These are phyloP conservation scores for Oplegnathus fasciatus DNA, from an alignment of 2,113 vertebrate species.

Conservation along the genomic window DNA sequence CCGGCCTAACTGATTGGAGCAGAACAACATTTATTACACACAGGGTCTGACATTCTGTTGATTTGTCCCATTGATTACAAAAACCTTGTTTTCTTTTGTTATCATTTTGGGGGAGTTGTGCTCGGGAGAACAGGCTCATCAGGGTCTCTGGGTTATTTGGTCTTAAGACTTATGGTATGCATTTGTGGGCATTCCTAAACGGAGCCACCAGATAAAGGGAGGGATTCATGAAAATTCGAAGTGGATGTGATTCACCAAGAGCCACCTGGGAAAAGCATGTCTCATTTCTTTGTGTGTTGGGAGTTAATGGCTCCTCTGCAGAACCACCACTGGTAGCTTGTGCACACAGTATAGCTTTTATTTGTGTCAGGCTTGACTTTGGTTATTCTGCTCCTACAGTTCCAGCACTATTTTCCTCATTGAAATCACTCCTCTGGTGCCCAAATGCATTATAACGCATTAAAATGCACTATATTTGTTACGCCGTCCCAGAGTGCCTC, in stretches of 20 bases:
- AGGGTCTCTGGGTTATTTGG: not conserved
- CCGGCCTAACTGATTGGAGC: not conserved
- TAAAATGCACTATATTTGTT: conserved; percentile 10
- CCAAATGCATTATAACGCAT: conserved; percentile 20
- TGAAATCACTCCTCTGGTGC: conserved; percentile 25
- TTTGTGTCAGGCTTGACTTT: conserved; percentile 41
- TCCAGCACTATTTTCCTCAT: conserved; percentile 6
- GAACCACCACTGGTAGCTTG: not conserved
- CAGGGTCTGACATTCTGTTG: not conserved
- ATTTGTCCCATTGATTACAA: not conserved
- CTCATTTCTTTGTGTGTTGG: conserved; percentile 11
- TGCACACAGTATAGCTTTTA: not conserved
- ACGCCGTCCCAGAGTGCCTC: conserved; percentile 6
- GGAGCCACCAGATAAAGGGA: not conserved
- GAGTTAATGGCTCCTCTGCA: conserved; percentile 11
- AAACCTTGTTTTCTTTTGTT: not conserved
- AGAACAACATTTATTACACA: not conserved
- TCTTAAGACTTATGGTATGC: not conserved
- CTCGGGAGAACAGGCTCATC: not conserved
- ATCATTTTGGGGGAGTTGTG: not conserved
- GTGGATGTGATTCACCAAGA: conserved; percentile 8
- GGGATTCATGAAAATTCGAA: not conserved
- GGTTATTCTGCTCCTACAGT: conserved; percentile 16
- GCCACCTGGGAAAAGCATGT: conserved; percentile 1
- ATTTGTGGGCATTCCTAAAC: not conserved